Conservation (phyloP, 2,797 vertebrate species). For the Ibycter americanus region DNA sequence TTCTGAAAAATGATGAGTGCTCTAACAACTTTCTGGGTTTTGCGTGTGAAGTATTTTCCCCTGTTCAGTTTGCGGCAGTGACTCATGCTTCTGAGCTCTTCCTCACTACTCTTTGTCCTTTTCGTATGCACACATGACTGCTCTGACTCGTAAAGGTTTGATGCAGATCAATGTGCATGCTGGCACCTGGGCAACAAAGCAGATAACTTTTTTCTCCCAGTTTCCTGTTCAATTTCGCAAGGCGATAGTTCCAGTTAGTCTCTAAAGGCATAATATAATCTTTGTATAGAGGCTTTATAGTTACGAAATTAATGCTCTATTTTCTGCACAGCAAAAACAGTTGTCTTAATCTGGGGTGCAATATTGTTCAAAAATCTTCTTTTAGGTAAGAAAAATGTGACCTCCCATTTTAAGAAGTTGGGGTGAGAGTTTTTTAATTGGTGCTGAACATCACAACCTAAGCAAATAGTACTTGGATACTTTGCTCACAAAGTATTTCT, state of each 20-base stretch:
- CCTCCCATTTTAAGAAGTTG: not conserved
- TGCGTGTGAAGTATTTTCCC: not conserved
- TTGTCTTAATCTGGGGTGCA: not conserved
- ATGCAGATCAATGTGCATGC: not conserved
- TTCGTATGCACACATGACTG: not conserved
- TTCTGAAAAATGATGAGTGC: not conserved
- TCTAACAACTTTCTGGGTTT: not conserved
- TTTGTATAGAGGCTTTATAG: not conserved
- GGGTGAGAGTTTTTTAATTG: rapidly evolving
- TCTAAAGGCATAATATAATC: not conserved
- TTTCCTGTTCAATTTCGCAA: not conserved
- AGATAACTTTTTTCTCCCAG: not conserved
- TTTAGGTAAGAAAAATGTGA: not conserved
- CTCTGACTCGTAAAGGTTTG: not conserved
- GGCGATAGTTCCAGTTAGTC: not conserved
- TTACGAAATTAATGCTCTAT: not conserved
- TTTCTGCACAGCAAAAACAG: not conserved
- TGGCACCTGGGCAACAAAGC: not conserved
- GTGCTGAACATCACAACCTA: not conserved
- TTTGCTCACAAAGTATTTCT: not conserved
- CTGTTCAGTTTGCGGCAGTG: not conserved
- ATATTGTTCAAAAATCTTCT: not conserved
- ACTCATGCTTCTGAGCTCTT: not conserved
- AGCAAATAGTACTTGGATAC: not conserved
- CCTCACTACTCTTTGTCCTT: not conserved